phyloP scores from a whole-genome alignment of 2,888 invertebrate species.

The Cremastinae sp. region DNA sequence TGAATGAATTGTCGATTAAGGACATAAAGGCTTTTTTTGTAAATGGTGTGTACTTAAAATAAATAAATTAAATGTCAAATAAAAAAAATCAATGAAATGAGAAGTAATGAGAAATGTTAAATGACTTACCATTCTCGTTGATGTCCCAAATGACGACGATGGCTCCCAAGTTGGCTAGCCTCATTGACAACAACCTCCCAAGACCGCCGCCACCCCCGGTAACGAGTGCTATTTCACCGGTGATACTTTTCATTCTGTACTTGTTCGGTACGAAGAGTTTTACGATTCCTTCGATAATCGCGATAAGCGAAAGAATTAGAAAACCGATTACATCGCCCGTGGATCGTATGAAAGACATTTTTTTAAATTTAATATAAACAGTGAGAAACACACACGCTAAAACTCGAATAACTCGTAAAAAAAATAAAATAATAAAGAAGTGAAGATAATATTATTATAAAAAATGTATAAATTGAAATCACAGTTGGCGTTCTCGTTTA shows the following conservation, averaged over 20 bases:
- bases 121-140: slow-evolving; percentile 87
- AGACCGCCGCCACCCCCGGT: slow-evolving; percentile 95
- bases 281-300: slow-evolving; percentile 82
- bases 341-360: slow-evolving; percentile 81
- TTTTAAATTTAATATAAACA: background rate
- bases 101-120: too few species aligned
- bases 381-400: background rate
- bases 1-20: background rate
- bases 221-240: slow-evolving; percentile 90
- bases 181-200: slow-evolving; percentile 88
- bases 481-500: too few species aligned
- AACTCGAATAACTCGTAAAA: background rate
- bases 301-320: slow-evolving; percentile 81
- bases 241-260: slow-evolving; percentile 86
- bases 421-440: background rate
- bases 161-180: slow-evolving; percentile 89
- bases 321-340: slow-evolving; percentile 83
- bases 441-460: too few species aligned
- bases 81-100: background rate
- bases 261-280: slow-evolving; percentile 82
- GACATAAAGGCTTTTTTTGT: background rate
- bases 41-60: too few species aligned
- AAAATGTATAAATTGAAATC: background rate
- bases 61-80: background rate
- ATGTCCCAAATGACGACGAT: slow-evolving; percentile 95